These are phyloP conservation scores for Gymnodraco acuticeps DNA, from an alignment of 2,797 vertebrate species.

Conservation along the genomic window DNA sequence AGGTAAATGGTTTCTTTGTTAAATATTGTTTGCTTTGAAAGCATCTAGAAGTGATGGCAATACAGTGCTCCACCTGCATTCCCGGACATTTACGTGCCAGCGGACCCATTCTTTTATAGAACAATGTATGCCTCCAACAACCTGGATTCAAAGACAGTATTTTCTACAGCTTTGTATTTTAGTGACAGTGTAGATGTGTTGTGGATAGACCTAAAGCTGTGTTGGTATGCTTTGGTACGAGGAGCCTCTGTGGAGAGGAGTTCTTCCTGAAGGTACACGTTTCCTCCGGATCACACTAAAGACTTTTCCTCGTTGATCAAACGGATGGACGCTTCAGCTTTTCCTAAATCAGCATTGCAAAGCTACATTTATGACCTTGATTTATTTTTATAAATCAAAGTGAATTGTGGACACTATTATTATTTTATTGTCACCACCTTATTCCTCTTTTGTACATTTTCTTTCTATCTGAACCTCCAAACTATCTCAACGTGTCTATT, in stretches of 20 bases:
- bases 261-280: conserved; percentile 36
- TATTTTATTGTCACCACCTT: conserved; percentile 30
- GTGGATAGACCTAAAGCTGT: conserved; percentile 43
- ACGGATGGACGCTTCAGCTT: conserved; percentile 17
- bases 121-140: conserved; percentile 5
- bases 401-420: conserved; percentile 28
- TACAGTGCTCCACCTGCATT: conserved; percentile 6
- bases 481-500: conserved; percentile 38
- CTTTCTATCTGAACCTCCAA: conserved; percentile 31
- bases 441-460: conserved; percentile 52
- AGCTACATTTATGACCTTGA: conserved; percentile 22
- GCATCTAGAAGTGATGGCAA: conserved; percentile 22
- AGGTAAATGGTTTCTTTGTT: conserved; percentile 56
- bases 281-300: conserved; percentile 25
- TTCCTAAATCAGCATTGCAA: conserved; percentile 19
- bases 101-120: conserved; percentile 9
- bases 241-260: conserved; percentile 15
- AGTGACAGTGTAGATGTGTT: conserved; percentile 53
- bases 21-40: conserved; percentile 62
- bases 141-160: conserved; percentile 53
- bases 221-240: conserved; percentile 57
- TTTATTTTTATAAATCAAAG: conserved; percentile 4
- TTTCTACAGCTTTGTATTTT: conserved; percentile 62
- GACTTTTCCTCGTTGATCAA: conserved; percentile 8
- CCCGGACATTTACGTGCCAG: conserved; percentile 36